Evolutionary conservation across 2,888 invertebrate genomes (phyloP).

Genomic region (Cerceris ruficornis): DNA sequence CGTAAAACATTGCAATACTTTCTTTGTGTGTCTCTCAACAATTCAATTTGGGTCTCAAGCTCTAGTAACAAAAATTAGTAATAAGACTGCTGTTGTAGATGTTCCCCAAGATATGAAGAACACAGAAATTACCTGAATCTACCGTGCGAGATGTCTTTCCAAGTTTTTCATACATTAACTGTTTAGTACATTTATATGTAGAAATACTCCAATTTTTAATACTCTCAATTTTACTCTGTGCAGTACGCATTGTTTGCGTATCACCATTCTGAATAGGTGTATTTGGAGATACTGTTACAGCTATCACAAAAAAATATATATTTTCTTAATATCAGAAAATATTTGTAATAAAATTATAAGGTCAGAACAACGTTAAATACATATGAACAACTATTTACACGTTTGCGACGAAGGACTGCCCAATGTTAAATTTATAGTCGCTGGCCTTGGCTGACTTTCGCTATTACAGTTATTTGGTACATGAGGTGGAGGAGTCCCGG

Average conservation of each 20-base stretch:
- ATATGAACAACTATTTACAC: constrained; percentile 63
- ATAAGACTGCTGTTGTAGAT: constrained; percentile 4
- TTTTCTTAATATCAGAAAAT: neutral
- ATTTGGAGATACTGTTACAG: constrained; percentile 80
- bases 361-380: too few species aligned
- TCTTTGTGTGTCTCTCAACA: constrained; percentile 95
- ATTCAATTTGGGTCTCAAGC: constrained; percentile 96
- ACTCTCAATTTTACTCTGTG: constrained; percentile 94
- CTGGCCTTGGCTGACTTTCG: constrained; percentile 84
- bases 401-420: constrained; percentile 85
- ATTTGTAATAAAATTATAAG: neutral
- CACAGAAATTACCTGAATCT: constrained; percentile 86
- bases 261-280: constrained; percentile 86
- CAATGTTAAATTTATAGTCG: constrained; percentile 87
- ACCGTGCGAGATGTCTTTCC: constrained; percentile 96
- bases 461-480: constrained; percentile 73
- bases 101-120: constrained; percentile 3
- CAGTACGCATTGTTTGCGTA: constrained; percentile 85
- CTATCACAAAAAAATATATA: constrained; percentile 42
- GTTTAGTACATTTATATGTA: constrained; percentile 98
- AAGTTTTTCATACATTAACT: constrained; percentile 96
- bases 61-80: constrained; percentile 83
- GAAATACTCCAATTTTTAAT: constrained; percentile 98
- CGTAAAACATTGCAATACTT: constrained; percentile 95
- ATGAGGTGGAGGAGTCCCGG: constrained; percentile 86